Conservation (phyloP, 2,797 vertebrate genomes). For the Silurus lanzhouensis region DNA sequence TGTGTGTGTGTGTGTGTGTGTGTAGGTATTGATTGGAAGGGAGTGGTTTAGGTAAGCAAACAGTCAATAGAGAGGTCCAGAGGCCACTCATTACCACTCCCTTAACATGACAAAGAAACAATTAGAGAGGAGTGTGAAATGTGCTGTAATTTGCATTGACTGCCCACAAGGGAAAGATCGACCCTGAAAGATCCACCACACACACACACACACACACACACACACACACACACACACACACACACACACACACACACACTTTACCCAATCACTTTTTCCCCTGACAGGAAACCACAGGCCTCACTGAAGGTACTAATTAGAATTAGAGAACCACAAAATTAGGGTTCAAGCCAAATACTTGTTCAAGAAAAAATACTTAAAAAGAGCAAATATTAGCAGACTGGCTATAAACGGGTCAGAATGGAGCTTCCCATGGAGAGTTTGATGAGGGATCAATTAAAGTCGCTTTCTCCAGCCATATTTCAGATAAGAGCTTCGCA, state of each 20-base stretch:
- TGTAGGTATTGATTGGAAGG: constrained; percentile 67
- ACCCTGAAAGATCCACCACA: constrained; percentile 6
- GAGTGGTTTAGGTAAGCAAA: constrained; percentile 61
- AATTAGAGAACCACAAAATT: background rate
- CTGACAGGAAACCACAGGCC: background rate
- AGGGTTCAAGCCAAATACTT: background rate
- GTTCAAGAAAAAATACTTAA: too few species aligned
- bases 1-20: constrained; percentile 33
- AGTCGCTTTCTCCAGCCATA: constrained; percentile 9
- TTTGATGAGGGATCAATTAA: constrained; percentile 11
- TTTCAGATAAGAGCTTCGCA: constrained; percentile 33
- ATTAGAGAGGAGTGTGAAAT: constrained; percentile 73
- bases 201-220: constrained; percentile 5
- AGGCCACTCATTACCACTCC: constrained; percentile 69
- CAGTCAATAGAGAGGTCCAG: constrained; percentile 66
- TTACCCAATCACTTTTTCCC: constrained; percentile 27
- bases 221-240: too few species aligned
- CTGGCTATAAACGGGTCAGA: constrained; percentile 7
- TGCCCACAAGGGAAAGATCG: constrained; percentile 61
- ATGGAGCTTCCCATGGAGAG: constrained; percentile 30
- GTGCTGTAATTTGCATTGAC: constrained; percentile 69
- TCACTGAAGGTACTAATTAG: background rate
- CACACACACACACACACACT: too few species aligned
- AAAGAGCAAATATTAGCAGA: constrained; percentile 60
- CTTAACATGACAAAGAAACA: constrained; percentile 73